phyloP scores from a whole-genome alignment of 1,140 invertebrate species.

The Zaprionus ornatus region DNA sequence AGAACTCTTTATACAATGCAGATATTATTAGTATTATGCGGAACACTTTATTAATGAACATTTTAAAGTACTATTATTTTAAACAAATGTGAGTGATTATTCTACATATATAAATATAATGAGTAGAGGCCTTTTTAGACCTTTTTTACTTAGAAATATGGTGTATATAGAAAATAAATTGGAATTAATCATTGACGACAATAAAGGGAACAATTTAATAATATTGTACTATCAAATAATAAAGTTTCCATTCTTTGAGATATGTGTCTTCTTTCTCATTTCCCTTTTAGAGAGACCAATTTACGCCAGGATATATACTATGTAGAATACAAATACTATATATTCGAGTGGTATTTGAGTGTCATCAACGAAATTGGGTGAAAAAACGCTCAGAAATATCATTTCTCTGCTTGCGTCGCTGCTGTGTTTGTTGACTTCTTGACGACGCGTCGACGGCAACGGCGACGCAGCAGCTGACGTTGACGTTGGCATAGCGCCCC shows the following conservation, averaged over 20 bases:
- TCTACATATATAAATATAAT: no score
- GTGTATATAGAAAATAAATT: no score
- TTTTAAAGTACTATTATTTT: no score
- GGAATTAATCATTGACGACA: no score
- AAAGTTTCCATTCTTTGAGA: not conserved
- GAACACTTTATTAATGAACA: no score
- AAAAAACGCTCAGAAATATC: slow-evolving; percentile 15
- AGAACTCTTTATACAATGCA: no score
- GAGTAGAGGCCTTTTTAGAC: no score
- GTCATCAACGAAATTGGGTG: slow-evolving; percentile 24
- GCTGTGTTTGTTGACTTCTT: slow-evolving; percentile 37
- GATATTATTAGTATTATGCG: no score
- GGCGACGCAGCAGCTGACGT: not conserved
- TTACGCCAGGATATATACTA: not conserved
- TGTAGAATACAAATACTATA: not conserved
- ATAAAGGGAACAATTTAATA: not conserved
- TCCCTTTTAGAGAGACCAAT: not conserved
- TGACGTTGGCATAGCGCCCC: slow-evolving; percentile 4
- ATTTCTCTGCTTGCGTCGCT: slow-evolving; percentile 7
- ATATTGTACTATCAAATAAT: not conserved
- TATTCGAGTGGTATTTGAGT: not conserved
- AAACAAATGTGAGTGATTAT: no score
- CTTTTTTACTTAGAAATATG: no score
- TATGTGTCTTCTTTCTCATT: not conserved
- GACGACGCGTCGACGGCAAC: slow-evolving; percentile 11